A percentile compares a stretch with the other conserved stretches of the same genome.
phyloP scores from a whole-genome alignment of 2,113 vertebrate genomes.

The Progne subis region DNA sequence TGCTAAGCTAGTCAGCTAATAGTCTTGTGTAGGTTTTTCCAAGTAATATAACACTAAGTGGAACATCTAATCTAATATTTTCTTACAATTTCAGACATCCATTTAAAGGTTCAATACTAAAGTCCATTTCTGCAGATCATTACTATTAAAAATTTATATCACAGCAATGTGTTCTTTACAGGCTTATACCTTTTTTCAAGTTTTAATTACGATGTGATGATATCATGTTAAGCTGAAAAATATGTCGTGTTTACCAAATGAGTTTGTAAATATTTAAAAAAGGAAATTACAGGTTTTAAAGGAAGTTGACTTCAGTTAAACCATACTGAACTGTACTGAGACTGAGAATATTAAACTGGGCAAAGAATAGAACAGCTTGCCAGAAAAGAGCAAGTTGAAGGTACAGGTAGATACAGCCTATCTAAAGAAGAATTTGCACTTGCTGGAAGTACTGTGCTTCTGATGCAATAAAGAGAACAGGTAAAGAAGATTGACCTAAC shows the following conservation, averaged over 20 bases:
- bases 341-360: background rate
- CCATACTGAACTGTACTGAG: background rate
- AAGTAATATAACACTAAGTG: background rate
- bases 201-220: background rate
- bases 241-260: background rate
- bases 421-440: background rate
- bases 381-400: background rate
- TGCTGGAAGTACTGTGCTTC: background rate
- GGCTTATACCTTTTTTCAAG: background rate
- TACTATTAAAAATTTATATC: conserved; percentile 32
- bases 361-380: background rate
- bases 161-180: background rate
- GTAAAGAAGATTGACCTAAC: background rate
- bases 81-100: background rate
- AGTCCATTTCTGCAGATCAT: background rate
- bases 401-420: background rate
- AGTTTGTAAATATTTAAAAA: background rate
- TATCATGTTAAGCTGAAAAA: background rate
- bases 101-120: background rate
- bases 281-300: background rate
- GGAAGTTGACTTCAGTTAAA: background rate
- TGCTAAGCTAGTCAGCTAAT: background rate
- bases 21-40: background rate
- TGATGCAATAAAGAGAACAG: background rate
- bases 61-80: background rate